Evolutionary conservation across 1,140 invertebrate species (phyloP), one percentile per base, ranked within the genome.

Genomic region (Lordiphosa mommai): DNA sequence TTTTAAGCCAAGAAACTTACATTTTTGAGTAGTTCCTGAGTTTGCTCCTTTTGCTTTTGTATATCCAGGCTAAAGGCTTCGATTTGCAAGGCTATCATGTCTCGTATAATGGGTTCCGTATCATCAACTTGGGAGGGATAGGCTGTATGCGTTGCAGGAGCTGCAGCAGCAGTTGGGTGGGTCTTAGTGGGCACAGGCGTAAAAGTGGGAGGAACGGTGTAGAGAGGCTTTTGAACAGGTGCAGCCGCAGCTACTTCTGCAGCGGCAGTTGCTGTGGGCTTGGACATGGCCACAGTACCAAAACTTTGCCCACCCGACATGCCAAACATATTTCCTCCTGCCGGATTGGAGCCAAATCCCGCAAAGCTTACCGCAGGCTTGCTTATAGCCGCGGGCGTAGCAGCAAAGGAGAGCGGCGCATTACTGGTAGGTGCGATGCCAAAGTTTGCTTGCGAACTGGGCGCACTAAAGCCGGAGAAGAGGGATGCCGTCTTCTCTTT

Each of bases 1-100:
- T 23, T 5, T 23, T 23, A 2, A 5, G 20, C 0, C 20, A 23
- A 23, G 4, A 23, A 23, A 1, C 47, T 73, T 57, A 93, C 90
- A 82, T 90, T 88, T 2, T 89, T 84, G 12, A 92, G 88, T 8
- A 92, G 66, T 20, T 88, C 79, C 23, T 72, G 87, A 0, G 90
- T 90, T 44, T 90, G 89, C 2, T 89, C 79, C 47, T 92, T 88
- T 52, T 94, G 90, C 33, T 91, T 90, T 57, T 90, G 89, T 1
- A 94, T 67, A 72, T 94, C 93, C 53, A 89, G 86, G 63, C 92
- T 91, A 72, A 94, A 93, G 34, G 91, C 90, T 16, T 90, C 88
- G 1, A 93, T 92, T 90, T 94, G 91, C 14, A 89, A 71, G 13
- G 85, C 76, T 50, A 89, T 88, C 33, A 89, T 84, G 43, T 85